Evolutionary conservation across 2,113 vertebrate species (phyloP), one percentile per base, ranked within the genome.

Genomic region (Prunella fulvescens): DNA sequence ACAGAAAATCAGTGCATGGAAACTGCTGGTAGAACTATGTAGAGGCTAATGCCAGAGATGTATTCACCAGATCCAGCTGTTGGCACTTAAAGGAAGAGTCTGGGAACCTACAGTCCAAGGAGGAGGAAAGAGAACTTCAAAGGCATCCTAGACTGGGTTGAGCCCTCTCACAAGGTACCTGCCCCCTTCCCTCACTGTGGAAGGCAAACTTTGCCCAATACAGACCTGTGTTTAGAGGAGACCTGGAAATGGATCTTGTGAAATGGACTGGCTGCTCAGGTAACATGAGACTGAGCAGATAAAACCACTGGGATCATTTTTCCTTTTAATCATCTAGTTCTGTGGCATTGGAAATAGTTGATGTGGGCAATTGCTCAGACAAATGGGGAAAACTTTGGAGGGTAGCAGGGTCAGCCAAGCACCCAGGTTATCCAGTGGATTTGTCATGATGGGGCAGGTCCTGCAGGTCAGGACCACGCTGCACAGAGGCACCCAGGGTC

Each of bases 261-360:
- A 86, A 86, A 84, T 24, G 19, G n/a, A 37, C 48, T 58, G 44
- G 40, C 22, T 20, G 6, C 31, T 87, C 56, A 54, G 44, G 58
- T 86, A 93, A 84, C 50, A 84, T 0, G 1, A 93, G 60, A 54
- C 50, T 13, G 61, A 95, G 62, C 51, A 81, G 79, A 83, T 94
- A 29, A 89, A 88, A 84, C 54, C 37, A 47, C 58, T 57, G 33
- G 26, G 37, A 93, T 95, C 19, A 14, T 73, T 91, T 85, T 96
- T 78, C 66, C 19, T 70, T 88, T 53, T 56, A 83, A 87, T 66
- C 85, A 72, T 57, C 71, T 40, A 69, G 42, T 69, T 96, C 37
- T 44, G 28, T 39, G 14, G 64, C 6, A 2, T 5, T 76, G 69
- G 58, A 78, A 85, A 86, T 66, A 51, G 19, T 48, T 84, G 22